Evolutionary conservation across 1,140 invertebrate species (phyloP).

Genomic region (Cheumatopsyche charites): DNA sequence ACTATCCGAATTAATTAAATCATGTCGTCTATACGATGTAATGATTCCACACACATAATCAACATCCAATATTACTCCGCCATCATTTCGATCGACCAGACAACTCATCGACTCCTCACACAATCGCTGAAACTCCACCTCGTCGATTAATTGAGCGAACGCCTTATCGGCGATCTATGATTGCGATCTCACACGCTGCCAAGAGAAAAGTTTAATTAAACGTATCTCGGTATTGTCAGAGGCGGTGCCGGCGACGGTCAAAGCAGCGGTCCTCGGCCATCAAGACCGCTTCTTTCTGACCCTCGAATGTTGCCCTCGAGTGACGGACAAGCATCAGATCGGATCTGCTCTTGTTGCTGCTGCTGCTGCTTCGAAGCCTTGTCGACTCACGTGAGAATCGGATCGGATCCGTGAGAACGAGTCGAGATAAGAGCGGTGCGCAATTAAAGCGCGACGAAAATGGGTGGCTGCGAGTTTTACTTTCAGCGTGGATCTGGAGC

Average conservation of each 20-base stretch:
- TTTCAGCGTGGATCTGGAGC: no score
- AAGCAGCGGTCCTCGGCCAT: conserved; percentile 10
- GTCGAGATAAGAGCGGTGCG: neutral
- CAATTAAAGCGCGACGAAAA: conserved; percentile 1
- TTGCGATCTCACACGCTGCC: conserved; percentile 17
- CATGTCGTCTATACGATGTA: no score
- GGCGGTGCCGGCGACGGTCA: conserved; percentile 14
- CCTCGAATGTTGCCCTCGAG: conserved; percentile 12
- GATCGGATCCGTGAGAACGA: conserved; percentile 5
- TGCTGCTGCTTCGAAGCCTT: no score
- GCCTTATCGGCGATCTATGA: conserved; percentile 21
- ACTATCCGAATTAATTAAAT: no score
- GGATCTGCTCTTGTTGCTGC: neutral
- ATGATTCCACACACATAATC: no score
- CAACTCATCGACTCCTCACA: no score
- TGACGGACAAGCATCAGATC: conserved; percentile 8
- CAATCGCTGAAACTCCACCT: no score
- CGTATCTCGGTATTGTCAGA: conserved; percentile 31
- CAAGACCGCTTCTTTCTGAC: neutral
- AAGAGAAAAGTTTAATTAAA: conserved; percentile 37
- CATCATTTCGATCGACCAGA: no score
- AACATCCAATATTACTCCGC: no score
- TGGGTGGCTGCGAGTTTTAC: no score
- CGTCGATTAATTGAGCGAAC: conserved; percentile 17
- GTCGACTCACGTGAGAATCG: conserved; percentile 5